A percentile compares a stretch with the other conserved stretches of the same genome.
These are phyloP conservation scores for Trichoplusia ni DNA, from an alignment of 1,140 invertebrate species.

Conservation along the genomic window DNA sequence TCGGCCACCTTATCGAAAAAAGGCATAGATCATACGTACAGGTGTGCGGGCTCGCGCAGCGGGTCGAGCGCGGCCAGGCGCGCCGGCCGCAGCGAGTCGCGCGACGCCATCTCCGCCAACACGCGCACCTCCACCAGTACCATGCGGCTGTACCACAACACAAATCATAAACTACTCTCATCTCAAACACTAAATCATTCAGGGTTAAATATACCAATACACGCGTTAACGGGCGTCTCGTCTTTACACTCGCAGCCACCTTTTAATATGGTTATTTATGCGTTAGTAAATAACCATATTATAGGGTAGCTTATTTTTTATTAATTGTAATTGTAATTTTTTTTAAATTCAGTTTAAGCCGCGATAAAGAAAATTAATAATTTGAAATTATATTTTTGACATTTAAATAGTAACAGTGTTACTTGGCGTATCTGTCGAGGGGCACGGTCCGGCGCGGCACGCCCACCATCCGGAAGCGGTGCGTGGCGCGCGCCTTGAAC, in stretches of 20 bases:
- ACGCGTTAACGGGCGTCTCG: no score
- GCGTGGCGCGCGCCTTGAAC: constrained; percentile 65
- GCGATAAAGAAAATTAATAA: no score
- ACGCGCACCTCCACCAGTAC: constrained; percentile 48
- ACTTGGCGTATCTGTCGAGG: constrained; percentile 47
- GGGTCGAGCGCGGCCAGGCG: constrained; percentile 57
- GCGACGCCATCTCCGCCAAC: constrained; percentile 52
- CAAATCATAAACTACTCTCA: not conserved
- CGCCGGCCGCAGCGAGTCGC: constrained; percentile 48
- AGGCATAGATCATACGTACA: no score
- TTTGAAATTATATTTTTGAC: not conserved
- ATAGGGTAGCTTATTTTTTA: no score
- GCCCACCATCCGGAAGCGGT: constrained; percentile 58
- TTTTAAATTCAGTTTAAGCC: no score
- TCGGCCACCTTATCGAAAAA: no score
- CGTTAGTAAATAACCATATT: no score
- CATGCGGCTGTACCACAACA: constrained; percentile 44
- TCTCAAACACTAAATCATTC: not conserved
- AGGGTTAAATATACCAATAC: no score
- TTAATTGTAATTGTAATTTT: no score
- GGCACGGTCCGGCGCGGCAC: constrained; percentile 44
- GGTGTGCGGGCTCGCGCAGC: constrained; percentile 23
- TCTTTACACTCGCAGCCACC: no score
- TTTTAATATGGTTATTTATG: no score
- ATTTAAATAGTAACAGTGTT: not conserved